Evolutionary conservation across 1,140 invertebrate species (phyloP), one percentile per base, ranked within the genome.

Genomic region (Triops longicaudatus): DNA sequence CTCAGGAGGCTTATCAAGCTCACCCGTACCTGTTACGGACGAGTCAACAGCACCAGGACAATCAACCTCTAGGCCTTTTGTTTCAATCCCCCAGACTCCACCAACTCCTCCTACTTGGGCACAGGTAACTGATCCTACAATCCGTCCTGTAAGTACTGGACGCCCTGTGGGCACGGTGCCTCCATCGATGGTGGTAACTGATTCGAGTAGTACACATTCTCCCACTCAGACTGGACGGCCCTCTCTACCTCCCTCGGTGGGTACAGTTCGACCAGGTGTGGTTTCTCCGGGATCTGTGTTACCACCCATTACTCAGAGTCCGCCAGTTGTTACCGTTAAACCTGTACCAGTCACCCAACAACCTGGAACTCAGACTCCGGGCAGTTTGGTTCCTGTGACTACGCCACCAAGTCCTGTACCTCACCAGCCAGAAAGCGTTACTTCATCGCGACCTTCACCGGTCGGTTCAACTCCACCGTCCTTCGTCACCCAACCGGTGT

Each of bases 151-250:
- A 17, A 26, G 26, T 75, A 44, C 5, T n/a, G 74, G 10, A 42
- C 74, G 37, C 22, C 74, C 41, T 63, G 4, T 44, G 44, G 26
- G 7, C 1, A 50, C 76, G 26, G n/a, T 27, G 12, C 42, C 63
- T 6, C 63, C 76, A 7, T 50, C 72, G n/a, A 50, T 72, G 11
- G 76, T 17, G 10, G 76, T 42, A 71, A 76, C 76, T 2, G 50
- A 2, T 63, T 63, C 50, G 14, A 14, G n/a, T n/a, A 63, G 14
- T 14, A 76, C 76, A 6, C 6, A 10, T 17, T 14, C 63, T 76
- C 63, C 63, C 50, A 63, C 14, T 17, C 50, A 63, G 6, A n/a
- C 50, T 27, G 9, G 1, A 11, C 43, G 42, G 27, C 63, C 76
- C 11, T 42, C 9, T 27, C 14, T 75, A 37, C 41, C 73, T 12